A percentile compares a stretch with the other conserved stretches of the same genome.
phyloP scores from a whole-genome alignment of 2,113 vertebrate species.

The Oreochromis spilurus region DNA sequence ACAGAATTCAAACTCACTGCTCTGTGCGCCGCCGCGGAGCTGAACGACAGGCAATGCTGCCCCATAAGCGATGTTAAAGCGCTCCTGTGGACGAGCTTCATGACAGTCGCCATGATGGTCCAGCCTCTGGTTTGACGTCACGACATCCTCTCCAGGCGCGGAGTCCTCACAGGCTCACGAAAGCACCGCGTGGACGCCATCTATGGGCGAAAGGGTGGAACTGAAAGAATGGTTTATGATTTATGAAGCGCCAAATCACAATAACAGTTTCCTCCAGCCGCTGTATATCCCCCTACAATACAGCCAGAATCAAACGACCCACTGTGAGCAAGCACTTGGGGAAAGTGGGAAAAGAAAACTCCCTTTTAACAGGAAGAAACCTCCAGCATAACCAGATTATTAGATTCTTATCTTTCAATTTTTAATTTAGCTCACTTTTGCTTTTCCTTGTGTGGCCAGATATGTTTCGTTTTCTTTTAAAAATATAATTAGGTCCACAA shows the following conservation, averaged over 20 bases:
- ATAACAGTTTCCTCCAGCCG: background rate
- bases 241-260: background rate
- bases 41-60: conserved; percentile 37
- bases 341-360: background rate
- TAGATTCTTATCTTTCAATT: background rate
- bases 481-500: background rate
- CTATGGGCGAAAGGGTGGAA: background rate
- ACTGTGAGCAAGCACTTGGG: background rate
- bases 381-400: background rate
- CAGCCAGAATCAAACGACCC: fast-evolving
- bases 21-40: conserved; percentile 13
- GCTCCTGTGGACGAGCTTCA: conserved; percentile 57
- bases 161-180: background rate
- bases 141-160: background rate
- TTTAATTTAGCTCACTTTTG: background rate
- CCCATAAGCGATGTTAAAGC: conserved; percentile 28
- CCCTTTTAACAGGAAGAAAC: background rate
- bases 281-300: background rate
- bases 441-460: background rate
- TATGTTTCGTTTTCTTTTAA: background rate
- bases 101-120: conserved; percentile 64
- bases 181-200: background rate
- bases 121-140: background rate
- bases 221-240: background rate
- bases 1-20: conserved; percentile 32